A percentile compares a stretch with the other conserved stretches of the same genome.
These are phyloP conservation scores for Cladopsammia gracilis DNA, from an alignment of 64 coral and sea anemone species.

Conservation along the genomic window DNA sequence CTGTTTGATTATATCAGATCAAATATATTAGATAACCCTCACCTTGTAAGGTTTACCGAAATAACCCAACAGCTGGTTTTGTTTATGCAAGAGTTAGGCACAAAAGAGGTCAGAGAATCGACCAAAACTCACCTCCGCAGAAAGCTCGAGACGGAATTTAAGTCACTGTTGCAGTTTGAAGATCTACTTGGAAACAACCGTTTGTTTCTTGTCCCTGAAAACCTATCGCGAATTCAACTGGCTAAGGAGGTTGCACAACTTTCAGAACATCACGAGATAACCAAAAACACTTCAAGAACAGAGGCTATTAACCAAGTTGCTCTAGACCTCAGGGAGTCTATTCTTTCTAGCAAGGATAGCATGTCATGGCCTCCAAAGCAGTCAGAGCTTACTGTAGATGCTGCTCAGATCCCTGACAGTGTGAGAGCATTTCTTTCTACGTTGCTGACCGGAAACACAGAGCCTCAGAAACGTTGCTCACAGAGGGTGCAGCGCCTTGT, in stretches of 20 bases:
- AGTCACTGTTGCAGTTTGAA: no score
- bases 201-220: no score
- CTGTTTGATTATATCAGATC: background rate
- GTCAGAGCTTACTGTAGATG: constrained; percentile 25
- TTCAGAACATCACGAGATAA: background rate
- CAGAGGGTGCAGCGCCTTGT: constrained; percentile 30
- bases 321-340: constrained; percentile 13
- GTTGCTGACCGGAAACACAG: constrained; percentile 29
- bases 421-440: constrained; percentile 14
- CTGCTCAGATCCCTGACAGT: constrained; percentile 6
- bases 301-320: constrained; percentile 11
- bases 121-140: background rate
- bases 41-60: no score
- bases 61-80: no score
- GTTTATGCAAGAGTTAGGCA: no score
- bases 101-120: background rate
- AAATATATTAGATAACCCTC: no score
- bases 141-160: no score
- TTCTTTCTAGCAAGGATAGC: background rate
- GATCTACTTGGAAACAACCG: no score
- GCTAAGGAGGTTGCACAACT: no score
- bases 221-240: no score
- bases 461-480: background rate
- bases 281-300: background rate
- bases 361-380: constrained; percentile 36